A percentile compares a stretch with the other conserved stretches of the same genome.
phyloP scores from a whole-genome alignment of 2,888 invertebrate genomes.

The Hedya salicella region DNA sequence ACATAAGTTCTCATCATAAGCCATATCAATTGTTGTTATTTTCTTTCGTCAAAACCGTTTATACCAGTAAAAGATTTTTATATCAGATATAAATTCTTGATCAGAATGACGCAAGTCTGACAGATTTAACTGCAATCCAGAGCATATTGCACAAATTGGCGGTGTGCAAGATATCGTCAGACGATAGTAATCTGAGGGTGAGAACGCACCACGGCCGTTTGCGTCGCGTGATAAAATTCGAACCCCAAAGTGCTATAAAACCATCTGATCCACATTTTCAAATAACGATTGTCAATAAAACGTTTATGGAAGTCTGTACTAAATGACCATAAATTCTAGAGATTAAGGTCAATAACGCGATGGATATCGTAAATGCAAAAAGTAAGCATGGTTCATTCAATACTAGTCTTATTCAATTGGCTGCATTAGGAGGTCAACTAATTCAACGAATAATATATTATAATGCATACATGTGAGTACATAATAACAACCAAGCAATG shows the following conservation, averaged over 20 bases:
- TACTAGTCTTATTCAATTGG: slow-evolving; percentile 44
- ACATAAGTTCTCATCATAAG: background rate
- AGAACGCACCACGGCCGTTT: slow-evolving; percentile 38
- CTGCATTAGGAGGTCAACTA: slow-evolving; percentile 21
- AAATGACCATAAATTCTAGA: slow-evolving; percentile 79
- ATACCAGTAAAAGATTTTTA: slow-evolving; percentile 50
- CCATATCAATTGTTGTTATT: slow-evolving; percentile 1
- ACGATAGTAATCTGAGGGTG: slow-evolving; percentile 45
- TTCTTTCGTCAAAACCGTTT: slow-evolving; percentile 49
- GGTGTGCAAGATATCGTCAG: slow-evolving; percentile 46
- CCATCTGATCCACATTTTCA: slow-evolving; percentile 66
- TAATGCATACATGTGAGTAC: background rate
- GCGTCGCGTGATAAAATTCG: slow-evolving; percentile 53
- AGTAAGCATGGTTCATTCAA: slow-evolving; percentile 54
- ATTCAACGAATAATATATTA: slow-evolving; percentile 9
- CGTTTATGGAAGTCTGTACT: slow-evolving; percentile 76
- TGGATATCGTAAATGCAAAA: slow-evolving; percentile 76
- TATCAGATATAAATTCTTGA: slow-evolving; percentile 54
- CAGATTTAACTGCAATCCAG: slow-evolving; percentile 52
- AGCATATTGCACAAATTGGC: slow-evolving; percentile 45
- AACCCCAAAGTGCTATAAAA: slow-evolving; percentile 61
- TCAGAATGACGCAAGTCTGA: slow-evolving; percentile 54
- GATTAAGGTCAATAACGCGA: slow-evolving; percentile 82
- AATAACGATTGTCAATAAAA: slow-evolving; percentile 78
- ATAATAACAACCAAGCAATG: background rate